phyloP scores from a whole-genome alignment of 2,113 vertebrate species.

The Aleadryas rufinucha region DNA sequence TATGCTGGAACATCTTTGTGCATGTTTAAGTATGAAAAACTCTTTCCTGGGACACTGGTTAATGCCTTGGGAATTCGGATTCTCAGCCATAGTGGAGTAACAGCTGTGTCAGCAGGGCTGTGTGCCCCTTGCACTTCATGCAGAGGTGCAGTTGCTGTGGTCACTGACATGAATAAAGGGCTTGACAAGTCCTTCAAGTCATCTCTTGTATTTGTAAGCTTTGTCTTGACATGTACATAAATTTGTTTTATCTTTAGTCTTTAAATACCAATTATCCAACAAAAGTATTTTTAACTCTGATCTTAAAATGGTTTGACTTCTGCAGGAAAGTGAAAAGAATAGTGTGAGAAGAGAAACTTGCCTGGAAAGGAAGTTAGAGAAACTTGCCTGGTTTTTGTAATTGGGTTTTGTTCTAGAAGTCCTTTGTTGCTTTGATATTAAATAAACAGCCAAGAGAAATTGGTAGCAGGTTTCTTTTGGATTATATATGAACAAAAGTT shows the following conservation, averaged over 20 bases:
- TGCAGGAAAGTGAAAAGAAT: not conserved
- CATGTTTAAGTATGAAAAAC: not conserved
- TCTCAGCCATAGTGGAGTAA: not conserved
- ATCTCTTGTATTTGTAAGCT: not conserved
- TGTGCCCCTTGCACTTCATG: not conserved
- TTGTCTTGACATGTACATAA: not conserved
- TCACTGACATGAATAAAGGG: accelerated
- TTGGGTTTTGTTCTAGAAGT: not conserved
- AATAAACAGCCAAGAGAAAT: not conserved
- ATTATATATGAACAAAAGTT: not conserved
- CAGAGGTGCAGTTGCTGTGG: not conserved
- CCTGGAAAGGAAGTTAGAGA: not conserved
- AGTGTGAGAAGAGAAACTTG: not conserved
- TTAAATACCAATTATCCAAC: not conserved
- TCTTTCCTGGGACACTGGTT: not conserved
- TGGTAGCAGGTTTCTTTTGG: not conserved
- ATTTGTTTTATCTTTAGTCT: not conserved
- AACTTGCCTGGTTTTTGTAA: not conserved
- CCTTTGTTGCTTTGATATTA: not conserved
- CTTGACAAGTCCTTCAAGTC: not conserved
- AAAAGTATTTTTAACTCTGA: not conserved
- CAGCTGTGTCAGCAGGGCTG: not conserved
- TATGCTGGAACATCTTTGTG: not conserved
- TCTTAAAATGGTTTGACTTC: not conserved
- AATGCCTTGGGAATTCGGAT: not conserved